Evolutionary conservation across 2,888 invertebrate species (phyloP).

Genomic region (Helleia helle): DNA sequence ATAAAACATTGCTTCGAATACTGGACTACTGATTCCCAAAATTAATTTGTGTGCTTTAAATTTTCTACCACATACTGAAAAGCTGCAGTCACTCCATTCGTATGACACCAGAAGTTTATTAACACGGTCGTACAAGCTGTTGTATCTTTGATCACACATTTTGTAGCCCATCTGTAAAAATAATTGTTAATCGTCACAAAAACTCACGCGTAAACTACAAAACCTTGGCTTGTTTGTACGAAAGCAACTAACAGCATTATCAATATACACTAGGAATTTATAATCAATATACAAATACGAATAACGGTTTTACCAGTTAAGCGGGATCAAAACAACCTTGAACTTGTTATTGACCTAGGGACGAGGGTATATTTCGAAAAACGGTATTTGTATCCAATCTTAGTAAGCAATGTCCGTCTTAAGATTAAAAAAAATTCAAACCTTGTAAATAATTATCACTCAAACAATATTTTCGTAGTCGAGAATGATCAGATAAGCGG

Average conservation of each 20-base stretch:
- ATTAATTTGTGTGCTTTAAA: slow-evolving; percentile 76
- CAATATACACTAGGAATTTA: background rate
- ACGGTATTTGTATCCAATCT: background rate
- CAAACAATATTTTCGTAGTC: background rate
- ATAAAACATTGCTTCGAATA: slow-evolving; percentile 80
- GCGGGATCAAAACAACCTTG: slow-evolving; percentile 31
- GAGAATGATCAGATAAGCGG: no score
- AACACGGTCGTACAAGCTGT: slow-evolving; percentile 58
- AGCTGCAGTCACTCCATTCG: slow-evolving; percentile 76
- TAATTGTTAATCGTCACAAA: background rate
- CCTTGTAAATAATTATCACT: slow-evolving; percentile 17
- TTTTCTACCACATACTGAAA: slow-evolving; percentile 62
- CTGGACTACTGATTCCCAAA: slow-evolving; percentile 78
- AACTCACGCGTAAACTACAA: background rate
- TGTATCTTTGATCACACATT: slow-evolving; percentile 36
- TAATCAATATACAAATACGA: slow-evolving; percentile 1
- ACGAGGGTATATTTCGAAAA: slow-evolving; percentile 1
- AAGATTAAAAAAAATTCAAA: slow-evolving; percentile 11
- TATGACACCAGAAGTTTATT: slow-evolving; percentile 59
- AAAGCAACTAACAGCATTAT: slow-evolving; percentile 10
- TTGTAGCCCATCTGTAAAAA: slow-evolving; percentile 55
- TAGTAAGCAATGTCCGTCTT: background rate
- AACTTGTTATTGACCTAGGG: slow-evolving; percentile 28
- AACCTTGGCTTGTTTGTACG: background rate
- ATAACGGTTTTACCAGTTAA: slow-evolving; percentile 28